phyloP scores from a whole-genome alignment of 2,888 invertebrate species.

The Eudemis profundana region DNA sequence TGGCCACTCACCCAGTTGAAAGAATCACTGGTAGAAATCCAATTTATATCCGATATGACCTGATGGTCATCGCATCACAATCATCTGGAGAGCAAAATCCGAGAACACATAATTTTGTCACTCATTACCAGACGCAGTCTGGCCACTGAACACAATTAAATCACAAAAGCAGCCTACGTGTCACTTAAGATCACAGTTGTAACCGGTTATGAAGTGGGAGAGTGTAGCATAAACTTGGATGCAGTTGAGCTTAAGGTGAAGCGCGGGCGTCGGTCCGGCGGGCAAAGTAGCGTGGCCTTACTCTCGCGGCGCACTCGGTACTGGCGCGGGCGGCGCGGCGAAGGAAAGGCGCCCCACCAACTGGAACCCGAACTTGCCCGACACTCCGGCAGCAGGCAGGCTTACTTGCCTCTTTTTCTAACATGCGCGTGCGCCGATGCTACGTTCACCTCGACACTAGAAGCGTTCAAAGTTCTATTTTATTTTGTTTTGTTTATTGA shows the following conservation, averaged over 20 bases:
- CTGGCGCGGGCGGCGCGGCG: slow-evolving; percentile 62
- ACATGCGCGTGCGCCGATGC: slow-evolving; percentile 80
- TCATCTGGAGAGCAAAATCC: slow-evolving; percentile 39
- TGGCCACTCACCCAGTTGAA: slow-evolving; percentile 65
- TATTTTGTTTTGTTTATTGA: slow-evolving; percentile 80
- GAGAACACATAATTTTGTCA: slow-evolving; percentile 41
- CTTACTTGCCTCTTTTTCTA: slow-evolving; percentile 70
- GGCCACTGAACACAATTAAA: slow-evolving; percentile 64
- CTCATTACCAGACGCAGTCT: slow-evolving; percentile 39
- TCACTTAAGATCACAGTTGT: slow-evolving; percentile 65
- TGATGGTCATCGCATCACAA: slow-evolving; percentile 61
- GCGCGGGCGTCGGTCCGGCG: slow-evolving; percentile 51
- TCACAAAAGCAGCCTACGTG: slow-evolving; percentile 61
- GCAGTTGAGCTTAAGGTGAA: slow-evolving; percentile 52
- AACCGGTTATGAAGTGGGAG: slow-evolving; percentile 76
- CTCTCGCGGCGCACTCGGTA: slow-evolving; percentile 70
- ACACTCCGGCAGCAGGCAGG: slow-evolving; percentile 75
- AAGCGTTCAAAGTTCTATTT: slow-evolving; percentile 72
- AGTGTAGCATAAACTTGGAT: slow-evolving; percentile 62
- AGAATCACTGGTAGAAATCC: slow-evolving; percentile 69
- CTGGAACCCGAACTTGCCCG: slow-evolving; percentile 69
- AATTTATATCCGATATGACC: slow-evolving; percentile 60
- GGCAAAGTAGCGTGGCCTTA: slow-evolving; percentile 53
- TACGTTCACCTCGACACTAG: slow-evolving; percentile 67
- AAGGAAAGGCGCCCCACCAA: slow-evolving; percentile 63